phyloP scores from a whole-genome alignment of 2,888 invertebrate genomes.

The Conus canariensis region DNA sequence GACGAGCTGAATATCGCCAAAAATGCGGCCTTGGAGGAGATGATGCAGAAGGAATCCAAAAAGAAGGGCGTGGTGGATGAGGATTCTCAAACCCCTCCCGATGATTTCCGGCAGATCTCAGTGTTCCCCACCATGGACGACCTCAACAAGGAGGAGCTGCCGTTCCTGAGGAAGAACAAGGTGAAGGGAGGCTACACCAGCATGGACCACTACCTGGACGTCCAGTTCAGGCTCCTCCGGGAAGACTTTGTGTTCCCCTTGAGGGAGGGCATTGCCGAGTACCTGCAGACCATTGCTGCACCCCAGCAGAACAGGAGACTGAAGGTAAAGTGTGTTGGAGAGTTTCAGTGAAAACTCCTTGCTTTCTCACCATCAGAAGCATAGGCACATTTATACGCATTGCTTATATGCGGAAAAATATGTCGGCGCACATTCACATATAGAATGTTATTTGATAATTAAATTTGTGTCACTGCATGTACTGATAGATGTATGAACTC shows the following conservation, averaged over 20 bases:
- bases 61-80: conserved; percentile 18
- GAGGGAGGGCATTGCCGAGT: conserved; percentile 84
- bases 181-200: conserved; percentile 83
- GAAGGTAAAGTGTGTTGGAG: conserved; percentile 79
- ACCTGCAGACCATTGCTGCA: conserved; percentile 62
- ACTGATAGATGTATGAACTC: too few relatives aligned
- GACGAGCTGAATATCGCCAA: conserved; percentile 16
- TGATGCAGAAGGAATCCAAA: not conserved
- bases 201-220: conserved; percentile 87
- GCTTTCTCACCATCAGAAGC: too few relatives aligned
- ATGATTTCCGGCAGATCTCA: conserved; percentile 77
- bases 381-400: not conserved
- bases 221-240: conserved; percentile 87
- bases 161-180: conserved; percentile 83
- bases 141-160: conserved; percentile 66
- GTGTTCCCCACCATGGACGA: conserved; percentile 76
- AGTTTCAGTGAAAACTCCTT: conserved; percentile 73
- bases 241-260: conserved; percentile 90
- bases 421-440: conserved; percentile 81
- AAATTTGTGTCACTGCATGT: too few relatives aligned
- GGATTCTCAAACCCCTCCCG: conserved; percentile 75
- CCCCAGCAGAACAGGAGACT: conserved; percentile 24
- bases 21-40: conserved; percentile 15
- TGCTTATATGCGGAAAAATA: not conserved
- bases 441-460: too few relatives aligned